Evolutionary conservation across 92 coral and sea anemone genomes (phyloP), one percentile per base, ranked within the genome.

Genomic region (Nematostella vectensis): DNA sequence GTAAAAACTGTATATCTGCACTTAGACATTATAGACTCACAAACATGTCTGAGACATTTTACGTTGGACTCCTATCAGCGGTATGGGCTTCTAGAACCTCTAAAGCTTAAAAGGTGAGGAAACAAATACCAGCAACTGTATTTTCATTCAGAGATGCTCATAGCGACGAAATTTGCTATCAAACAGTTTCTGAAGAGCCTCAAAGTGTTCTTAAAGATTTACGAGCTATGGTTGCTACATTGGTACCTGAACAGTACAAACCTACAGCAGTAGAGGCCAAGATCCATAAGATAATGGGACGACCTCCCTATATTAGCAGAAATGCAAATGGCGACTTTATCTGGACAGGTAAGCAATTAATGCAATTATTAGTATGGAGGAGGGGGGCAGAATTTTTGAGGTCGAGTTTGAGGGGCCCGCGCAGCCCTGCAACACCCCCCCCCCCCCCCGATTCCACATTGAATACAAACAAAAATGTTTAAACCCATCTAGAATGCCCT

Each of bases 311-410:
- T 27, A 55, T 65, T 17, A 26, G 75, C 0, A 55, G 52, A 1
- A 81, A 81, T 81, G 75, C 64, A 27, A 81, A 81, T 76, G 88
- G 88, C 0, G 82, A 80, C 29, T 18, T 80, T 8, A 68, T 69
- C 13, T 63, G 74, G 74, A 75, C 83, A 25, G 88, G 88, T 80
- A 80, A 16, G 74, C 36, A 48, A 12, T 27, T 23, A 31, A 51
- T 24, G 17, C n/a, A n/a, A n/a, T n/a, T n/a, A n/a, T n/a, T n/a
- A n/a, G n/a, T n/a, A n/a, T n/a, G n/a, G n/a, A n/a, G n/a, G n/a
- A n/a, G n/a, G n/a, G n/a, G n/a, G n/a, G n/a, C n/a, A n/a, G n/a
- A n/a, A n/a, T n/a, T n/a, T n/a, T n/a, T n/a, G n/a, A n/a, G n/a
- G n/a, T n/a, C n/a, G n/a, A n/a, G n/a, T n/a, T n/a, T n/a, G n/a